Evolutionary conservation across 2,113 vertebrate species (phyloP).

Genomic region (Phrynosoma platyrhinos): DNA sequence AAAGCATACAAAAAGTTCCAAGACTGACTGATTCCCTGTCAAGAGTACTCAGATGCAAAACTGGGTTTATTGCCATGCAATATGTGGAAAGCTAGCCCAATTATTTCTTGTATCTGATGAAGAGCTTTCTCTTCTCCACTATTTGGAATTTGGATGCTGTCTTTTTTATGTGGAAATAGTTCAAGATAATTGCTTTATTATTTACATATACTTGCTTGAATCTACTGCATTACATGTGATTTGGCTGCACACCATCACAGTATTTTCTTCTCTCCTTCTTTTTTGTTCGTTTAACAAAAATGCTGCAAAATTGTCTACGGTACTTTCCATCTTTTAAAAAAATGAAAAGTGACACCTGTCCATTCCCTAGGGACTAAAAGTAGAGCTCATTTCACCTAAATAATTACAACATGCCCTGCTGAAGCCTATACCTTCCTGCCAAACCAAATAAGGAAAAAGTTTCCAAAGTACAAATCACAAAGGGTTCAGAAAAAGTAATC

Average conservation of each 20-base stretch:
- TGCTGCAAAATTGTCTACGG: background rate
- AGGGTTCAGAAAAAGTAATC: slow-evolving; percentile 9
- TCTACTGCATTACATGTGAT: background rate
- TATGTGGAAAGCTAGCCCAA: background rate
- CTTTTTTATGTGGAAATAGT: too few relatives aligned
- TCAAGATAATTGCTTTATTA: background rate
- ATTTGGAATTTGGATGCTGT: background rate
- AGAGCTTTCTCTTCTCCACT: background rate
- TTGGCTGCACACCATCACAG: background rate
- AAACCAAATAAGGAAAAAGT: background rate
- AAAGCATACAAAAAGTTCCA: background rate
- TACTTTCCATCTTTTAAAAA: background rate
- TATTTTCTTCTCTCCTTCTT: background rate
- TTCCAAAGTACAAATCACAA: background rate
- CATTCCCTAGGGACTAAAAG: background rate
- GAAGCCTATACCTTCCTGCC: slow-evolving; percentile 12
- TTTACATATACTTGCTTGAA: background rate
- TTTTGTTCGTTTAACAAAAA: background rate
- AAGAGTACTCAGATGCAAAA: background rate
- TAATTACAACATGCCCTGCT: background rate
- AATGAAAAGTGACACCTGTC: background rate
- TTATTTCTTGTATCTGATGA: background rate
- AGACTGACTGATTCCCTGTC: background rate
- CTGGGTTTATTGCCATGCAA: background rate
- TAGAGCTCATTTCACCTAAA: slow-evolving; percentile 31